A percentile compares a stretch with the other conserved stretches of the same genome.
phyloP scores from a whole-genome alignment of 2,888 invertebrate species.

The Phyllotreta cruciferae region DNA sequence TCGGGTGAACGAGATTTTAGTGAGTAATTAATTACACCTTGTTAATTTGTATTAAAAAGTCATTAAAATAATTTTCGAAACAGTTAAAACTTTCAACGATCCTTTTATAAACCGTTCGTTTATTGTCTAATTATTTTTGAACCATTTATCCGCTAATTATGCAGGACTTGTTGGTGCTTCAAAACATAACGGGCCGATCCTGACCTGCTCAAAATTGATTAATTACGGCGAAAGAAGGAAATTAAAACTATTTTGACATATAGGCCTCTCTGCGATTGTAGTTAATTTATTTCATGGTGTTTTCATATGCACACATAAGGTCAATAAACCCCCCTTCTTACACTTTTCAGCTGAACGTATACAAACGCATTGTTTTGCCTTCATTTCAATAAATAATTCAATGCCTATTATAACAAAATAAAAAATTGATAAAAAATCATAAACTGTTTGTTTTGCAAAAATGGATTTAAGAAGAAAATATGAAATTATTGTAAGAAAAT shows the following conservation, averaged over 20 bases:
- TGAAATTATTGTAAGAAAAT: no score
- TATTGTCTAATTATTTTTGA: no score
- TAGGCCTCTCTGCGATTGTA: slow-evolving; percentile 13
- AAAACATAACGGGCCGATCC: no score
- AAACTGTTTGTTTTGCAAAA: not conserved
- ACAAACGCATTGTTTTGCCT: not conserved
- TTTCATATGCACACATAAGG: slow-evolving; percentile 10
- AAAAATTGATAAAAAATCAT: no score
- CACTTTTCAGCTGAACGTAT: not conserved
- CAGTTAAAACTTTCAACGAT: no score
- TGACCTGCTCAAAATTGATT: no score
- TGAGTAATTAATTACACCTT: slow-evolving; percentile 7
- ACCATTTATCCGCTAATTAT: no score
- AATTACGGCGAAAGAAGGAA: not conserved
- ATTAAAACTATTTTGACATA: slow-evolving; percentile 7
- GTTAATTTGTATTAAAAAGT: slow-evolving; percentile 7
- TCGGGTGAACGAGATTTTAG: slow-evolving; percentile 12
- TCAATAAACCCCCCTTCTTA: slow-evolving; percentile 10
- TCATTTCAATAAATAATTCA: not conserved
- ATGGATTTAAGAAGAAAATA: not conserved
- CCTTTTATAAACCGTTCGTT: no score
- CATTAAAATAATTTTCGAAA: not conserved
- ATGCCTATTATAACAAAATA: no score
- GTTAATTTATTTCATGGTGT: slow-evolving; percentile 15
- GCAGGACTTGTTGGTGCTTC: no score